phyloP scores from a whole-genome alignment of 2,113 vertebrate genomes.

The Lasiurus cinereus region DNA sequence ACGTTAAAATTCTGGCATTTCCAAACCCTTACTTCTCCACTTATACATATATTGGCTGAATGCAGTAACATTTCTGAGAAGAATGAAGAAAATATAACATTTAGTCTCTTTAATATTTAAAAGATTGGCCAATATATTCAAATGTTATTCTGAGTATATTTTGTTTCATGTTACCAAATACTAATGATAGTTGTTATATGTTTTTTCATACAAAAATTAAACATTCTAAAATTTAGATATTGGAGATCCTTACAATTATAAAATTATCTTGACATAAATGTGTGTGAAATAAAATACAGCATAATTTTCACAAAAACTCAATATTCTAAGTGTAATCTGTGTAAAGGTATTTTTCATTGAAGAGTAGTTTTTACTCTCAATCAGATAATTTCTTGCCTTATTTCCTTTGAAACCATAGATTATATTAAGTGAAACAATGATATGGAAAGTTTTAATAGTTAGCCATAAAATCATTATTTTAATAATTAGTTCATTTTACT shows the following conservation, averaged over 20 bases:
- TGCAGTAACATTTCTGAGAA: constrained; percentile 7
- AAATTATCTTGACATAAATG: constrained; percentile 7
- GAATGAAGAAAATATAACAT: not conserved
- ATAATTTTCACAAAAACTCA: not conserved
- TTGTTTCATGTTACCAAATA: constrained; percentile 54
- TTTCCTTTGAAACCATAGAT: constrained; percentile 51
- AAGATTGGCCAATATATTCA: constrained; percentile 10
- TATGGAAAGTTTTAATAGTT: not conserved
- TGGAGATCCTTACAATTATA: constrained; percentile 41
- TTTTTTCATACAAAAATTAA: constrained; percentile 60
- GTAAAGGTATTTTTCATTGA: not conserved
- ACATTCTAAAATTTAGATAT: constrained; percentile 55
- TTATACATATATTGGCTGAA: not conserved
- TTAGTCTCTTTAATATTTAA: constrained; percentile 23
- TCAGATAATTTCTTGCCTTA: constrained; percentile 43
- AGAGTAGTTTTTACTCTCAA: not conserved
- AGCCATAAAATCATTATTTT: not conserved
- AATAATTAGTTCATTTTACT: constrained; percentile 43
- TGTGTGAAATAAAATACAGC: constrained; percentile 15
- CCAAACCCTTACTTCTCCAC: not conserved
- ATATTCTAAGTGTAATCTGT: not conserved
- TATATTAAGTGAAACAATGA: not conserved
- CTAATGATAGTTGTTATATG: not conserved
- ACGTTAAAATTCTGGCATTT: constrained; percentile 27
- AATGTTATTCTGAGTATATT: constrained; percentile 2